Conservation (phyloP, 2,888 invertebrate genomes). For the Eilema sororculum region DNA sequence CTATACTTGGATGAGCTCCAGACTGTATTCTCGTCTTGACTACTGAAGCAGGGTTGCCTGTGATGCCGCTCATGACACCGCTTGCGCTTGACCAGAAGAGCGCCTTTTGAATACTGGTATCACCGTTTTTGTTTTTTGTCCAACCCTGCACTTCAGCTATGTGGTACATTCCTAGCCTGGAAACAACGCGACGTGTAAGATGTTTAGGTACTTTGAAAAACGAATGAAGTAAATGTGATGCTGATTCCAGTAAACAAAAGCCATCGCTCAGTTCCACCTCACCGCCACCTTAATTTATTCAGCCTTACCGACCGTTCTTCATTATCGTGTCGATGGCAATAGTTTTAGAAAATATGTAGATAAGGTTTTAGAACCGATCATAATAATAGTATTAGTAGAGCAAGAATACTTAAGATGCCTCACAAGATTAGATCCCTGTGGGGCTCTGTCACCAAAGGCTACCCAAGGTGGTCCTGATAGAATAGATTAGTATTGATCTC, state of each 20-base stretch:
- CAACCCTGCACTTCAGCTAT: conserved; percentile 87
- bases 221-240: too few relatives aligned
- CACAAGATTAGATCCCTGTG: neutral
- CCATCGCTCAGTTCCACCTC: too few relatives aligned
- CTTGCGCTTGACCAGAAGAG: conserved; percentile 82
- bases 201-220: too few relatives aligned
- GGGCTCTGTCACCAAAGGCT: neutral
- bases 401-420: neutral
- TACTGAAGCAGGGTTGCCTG: conserved; percentile 92
- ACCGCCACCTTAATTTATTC: too few relatives aligned
- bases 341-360: too few relatives aligned
- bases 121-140: conserved; percentile 75
- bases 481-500: too few relatives aligned
- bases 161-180: conserved; percentile 89
- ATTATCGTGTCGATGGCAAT: too few relatives aligned
- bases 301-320: too few relatives aligned
- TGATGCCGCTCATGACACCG: conserved; percentile 90
- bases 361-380: too few relatives aligned
- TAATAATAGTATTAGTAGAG: too few relatives aligned
- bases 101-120: conserved; percentile 71
- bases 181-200: conserved; percentile 10
- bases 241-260: too few relatives aligned
- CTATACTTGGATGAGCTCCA: conserved; percentile 90
- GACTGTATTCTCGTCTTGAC: conserved; percentile 94
- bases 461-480: neutral